Base-by-base conservation (phyloP, 30 jellyfish, hydroid and myxozoan species). In the Hydractinia echinata region DNA sequence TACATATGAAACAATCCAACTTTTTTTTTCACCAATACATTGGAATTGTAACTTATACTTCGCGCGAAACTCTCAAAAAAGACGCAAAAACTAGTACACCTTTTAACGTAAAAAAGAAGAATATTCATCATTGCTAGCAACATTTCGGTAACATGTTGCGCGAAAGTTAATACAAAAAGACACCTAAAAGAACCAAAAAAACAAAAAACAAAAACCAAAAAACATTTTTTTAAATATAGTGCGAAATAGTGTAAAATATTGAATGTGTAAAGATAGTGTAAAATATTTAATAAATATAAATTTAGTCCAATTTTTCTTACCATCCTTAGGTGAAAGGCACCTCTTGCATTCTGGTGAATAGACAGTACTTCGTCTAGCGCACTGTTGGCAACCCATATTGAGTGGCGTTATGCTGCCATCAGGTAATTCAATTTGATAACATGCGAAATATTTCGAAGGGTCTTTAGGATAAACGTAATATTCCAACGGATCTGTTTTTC, bases 341-440 rank as follows among this genome's bases (percentile, higher is more conserved):
- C 51, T 51, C 2, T 64, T 44, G 2, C 74, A 64, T n/a, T 64
- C 10, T 8, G 19, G 10, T 64, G 74, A 64, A 7, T 13, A 64
- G 18, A n/a, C 1, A 6, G 74, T 64, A 13, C 39, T 51, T 7
- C 74, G 9, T 7, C 74, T 7, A 6, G 74, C 74, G 16, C 74
- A 64, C 39, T 7, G 19, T 13, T 64, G 74, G 74, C 74, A 64
- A n/a, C 74, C 74, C 74, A 64, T 7, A 51, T 64, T 64, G 1
- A 7, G 39, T 6, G 39, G 10, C 4, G 18, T 16, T 11, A 16
- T 58, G 4, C 74, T 13, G 1, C 19, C 19, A 64, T 7, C 8
- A 51, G 51, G 51, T n/a, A 64, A 9, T 7, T 64, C 18, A 44
- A 7, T 6, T n/a, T 64, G 74, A n/a, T n/a, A 7, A 51, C 74